Evolutionary conservation across 2,888 invertebrate genomes (phyloP).

Genomic region (Drosophila cracens): DNA sequence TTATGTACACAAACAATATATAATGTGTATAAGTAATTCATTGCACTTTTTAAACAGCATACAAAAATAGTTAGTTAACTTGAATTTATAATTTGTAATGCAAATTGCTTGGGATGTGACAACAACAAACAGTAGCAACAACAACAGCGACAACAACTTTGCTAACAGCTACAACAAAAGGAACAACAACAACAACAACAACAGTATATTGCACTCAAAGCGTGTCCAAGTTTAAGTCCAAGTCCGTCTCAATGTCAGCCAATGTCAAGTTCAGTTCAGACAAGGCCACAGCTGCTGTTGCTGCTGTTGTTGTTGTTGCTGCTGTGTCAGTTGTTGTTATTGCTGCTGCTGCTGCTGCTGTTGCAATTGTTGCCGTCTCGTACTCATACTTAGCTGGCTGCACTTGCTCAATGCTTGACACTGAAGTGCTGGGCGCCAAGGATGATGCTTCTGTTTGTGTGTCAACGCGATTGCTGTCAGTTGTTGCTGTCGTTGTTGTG

Average conservation of each 20-base stretch:
- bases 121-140: slow-evolving; percentile 25
- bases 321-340: background rate
- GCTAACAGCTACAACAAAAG: slow-evolving; percentile 18
- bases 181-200: slow-evolving; percentile 8
- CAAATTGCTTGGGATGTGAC: slow-evolving; percentile 51
- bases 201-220: slow-evolving; percentile 55
- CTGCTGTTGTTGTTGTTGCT: slow-evolving; percentile 9
- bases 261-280: slow-evolving; percentile 73
- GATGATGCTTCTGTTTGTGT: slow-evolving; percentile 54
- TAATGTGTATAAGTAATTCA: slow-evolving; percentile 45
- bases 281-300: slow-evolving; percentile 54
- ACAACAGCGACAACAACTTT: slow-evolving; percentile 6
- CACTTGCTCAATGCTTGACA: slow-evolving; percentile 76
- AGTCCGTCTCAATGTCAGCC: slow-evolving; percentile 68
- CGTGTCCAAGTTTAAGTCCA: slow-evolving; percentile 30
- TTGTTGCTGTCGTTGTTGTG: slow-evolving; percentile 25
- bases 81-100: slow-evolving; percentile 40
- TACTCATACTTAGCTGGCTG: slow-evolving; percentile 42
- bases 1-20: slow-evolving; percentile 51
- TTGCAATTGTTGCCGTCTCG: slow-evolving; percentile 38
- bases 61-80: slow-evolving; percentile 67
- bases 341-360: slow-evolving; percentile 21
- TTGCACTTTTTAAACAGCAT: slow-evolving; percentile 73
- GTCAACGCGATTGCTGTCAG: slow-evolving; percentile 43
- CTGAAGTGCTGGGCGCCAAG: slow-evolving; percentile 70